phyloP scores from a whole-genome alignment of 2,888 invertebrate species.

The Plebejus melissa region DNA sequence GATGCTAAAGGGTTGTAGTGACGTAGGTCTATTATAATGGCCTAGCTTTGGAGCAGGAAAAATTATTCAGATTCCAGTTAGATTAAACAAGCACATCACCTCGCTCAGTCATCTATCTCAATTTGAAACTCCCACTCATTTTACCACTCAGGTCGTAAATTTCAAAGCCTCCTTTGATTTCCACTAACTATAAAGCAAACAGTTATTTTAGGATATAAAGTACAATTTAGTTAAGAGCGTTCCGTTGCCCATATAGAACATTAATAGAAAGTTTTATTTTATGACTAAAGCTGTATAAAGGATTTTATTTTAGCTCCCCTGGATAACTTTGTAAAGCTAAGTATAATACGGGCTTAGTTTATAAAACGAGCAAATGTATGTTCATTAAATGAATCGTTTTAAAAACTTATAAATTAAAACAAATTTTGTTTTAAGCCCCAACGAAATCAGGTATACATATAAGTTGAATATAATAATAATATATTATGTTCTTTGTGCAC shows the following conservation, averaged over 20 bases:
- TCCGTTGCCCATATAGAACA: neutral
- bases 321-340: conserved; percentile 8
- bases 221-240: conserved; percentile 5
- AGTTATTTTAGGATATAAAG: neutral
- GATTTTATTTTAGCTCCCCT: neutral
- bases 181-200: neutral
- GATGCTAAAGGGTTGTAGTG: too few species aligned
- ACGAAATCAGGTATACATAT: neutral
- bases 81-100: too few species aligned
- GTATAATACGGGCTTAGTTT: neutral
- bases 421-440: neutral
- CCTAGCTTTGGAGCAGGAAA: too few species aligned
- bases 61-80: too few species aligned
- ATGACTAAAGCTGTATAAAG: neutral
- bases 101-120: too few species aligned
- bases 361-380: neutral
- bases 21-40: too few species aligned
- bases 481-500: neutral
- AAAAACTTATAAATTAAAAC: too few species aligned
- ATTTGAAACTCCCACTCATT: neutral
- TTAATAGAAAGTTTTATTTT: neutral
- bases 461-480: neutral
- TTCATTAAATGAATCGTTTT: neutral
- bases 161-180: neutral
- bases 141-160: neutral